Conservation (phyloP, 2,797 vertebrate species). For the Tympanoctomys barrerae region DNA sequence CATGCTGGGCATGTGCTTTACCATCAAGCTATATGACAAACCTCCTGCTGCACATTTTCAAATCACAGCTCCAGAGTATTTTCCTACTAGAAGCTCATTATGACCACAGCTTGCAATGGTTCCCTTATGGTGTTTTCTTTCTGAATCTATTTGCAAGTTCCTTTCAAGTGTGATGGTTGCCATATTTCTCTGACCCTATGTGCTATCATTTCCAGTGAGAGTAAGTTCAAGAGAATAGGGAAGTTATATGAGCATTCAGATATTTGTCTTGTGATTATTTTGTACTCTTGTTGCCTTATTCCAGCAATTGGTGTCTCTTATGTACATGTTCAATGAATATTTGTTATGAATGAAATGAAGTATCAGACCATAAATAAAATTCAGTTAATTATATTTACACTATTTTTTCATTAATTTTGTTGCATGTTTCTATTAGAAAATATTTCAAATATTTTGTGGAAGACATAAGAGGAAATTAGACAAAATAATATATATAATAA, state of each 20-base stretch:
- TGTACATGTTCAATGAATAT: neutral
- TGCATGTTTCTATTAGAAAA: conserved; percentile 17
- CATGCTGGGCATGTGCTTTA: neutral
- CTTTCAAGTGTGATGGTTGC: neutral
- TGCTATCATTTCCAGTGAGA: neutral
- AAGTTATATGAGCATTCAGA: neutral
- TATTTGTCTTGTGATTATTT: neutral
- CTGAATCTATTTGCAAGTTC: neutral
- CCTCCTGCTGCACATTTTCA: neutral
- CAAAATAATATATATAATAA: neutral
- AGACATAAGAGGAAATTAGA: neutral
- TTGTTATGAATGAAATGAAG: neutral
- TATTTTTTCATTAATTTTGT: neutral
- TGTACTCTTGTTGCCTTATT: neutral
- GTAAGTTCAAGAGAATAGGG: neutral
- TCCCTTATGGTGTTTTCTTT: neutral
- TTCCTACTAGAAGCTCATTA: neutral
- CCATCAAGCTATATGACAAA: neutral
- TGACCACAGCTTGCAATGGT: neutral
- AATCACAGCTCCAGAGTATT: neutral
- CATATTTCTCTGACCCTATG: neutral
- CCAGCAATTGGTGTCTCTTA: neutral
- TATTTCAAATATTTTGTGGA: neutral
- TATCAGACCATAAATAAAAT: neutral
- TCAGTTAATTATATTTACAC: neutral